Evolutionary conservation across 2,888 invertebrate species (phyloP).

Genomic region (Heterodera filipjevi): DNA sequence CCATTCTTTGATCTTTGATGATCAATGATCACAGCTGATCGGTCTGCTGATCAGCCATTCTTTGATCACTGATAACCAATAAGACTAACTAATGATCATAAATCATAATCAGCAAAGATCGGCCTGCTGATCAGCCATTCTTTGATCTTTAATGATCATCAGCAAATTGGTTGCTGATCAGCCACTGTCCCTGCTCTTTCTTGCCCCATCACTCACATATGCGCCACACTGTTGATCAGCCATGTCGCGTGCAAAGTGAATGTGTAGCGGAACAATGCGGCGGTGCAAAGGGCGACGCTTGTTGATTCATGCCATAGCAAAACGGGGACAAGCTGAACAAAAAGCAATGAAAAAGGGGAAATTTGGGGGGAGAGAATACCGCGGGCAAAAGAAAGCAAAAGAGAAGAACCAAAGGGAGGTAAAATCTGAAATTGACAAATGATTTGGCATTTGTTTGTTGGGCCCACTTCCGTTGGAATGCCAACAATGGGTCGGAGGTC

Average conservation of each 20-base stretch:
- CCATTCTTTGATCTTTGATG: too few relatives aligned
- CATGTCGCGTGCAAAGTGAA: conserved; percentile 87
- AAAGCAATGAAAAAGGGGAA: not conserved
- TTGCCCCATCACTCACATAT: conserved; percentile 70
- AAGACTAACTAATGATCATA: too few relatives aligned
- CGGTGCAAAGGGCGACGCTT: conserved; percentile 80
- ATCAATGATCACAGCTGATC: too few relatives aligned
- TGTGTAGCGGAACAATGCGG: conserved; percentile 79
- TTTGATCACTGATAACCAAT: too few relatives aligned
- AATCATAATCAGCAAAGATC: too few relatives aligned
- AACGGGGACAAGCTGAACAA: conserved; percentile 72
- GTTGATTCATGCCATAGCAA: conserved; percentile 82
- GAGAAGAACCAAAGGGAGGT: conserved; percentile 77
- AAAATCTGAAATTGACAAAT: conserved; percentile 67
- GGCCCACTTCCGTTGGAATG: conserved; percentile 79
- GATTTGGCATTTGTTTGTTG: not conserved
- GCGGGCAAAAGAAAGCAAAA: conserved; percentile 82
- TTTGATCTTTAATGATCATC: too few relatives aligned
- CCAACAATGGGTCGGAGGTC: conserved; percentile 78
- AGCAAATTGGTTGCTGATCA: not conserved
- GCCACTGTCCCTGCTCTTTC: not conserved
- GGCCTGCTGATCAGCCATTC: not conserved
- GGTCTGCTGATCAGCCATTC: too few relatives aligned
- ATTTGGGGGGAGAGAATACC: conserved; percentile 49
- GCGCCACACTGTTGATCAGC: conserved; percentile 93